Conservation (phyloP, 2,888 invertebrate genomes). For the Vesta saturnalis region DNA sequence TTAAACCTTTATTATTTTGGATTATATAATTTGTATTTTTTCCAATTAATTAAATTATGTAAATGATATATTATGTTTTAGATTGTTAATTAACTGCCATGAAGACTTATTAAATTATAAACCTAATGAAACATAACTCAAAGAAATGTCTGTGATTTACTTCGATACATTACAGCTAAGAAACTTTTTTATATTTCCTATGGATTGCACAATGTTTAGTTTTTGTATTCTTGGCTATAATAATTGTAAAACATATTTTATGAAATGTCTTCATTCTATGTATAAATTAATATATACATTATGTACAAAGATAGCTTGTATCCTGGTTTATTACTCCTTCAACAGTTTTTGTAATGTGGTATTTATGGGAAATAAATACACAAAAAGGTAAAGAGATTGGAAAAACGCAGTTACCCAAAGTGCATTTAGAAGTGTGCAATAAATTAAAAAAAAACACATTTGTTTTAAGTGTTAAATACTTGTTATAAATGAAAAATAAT, state of each 20-base stretch:
- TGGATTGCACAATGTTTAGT: constrained; percentile 4
- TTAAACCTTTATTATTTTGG: too few relatives aligned
- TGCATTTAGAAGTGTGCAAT: too few relatives aligned
- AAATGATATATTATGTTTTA: neutral
- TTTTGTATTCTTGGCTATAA: constrained; percentile 9
- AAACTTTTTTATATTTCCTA: constrained; percentile 21
- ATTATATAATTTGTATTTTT: too few relatives aligned
- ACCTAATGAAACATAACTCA: constrained; percentile 31
- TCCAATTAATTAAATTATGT: neutral
- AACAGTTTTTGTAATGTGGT: neutral
- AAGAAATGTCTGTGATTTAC: constrained; percentile 35
- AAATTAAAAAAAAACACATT: too few relatives aligned
- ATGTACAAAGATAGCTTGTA: neutral
- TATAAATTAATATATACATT: constrained; percentile 4
- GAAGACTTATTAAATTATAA: constrained; percentile 19
- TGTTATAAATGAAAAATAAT: too few relatives aligned
- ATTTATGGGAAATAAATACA: too few relatives aligned
- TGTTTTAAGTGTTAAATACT: too few relatives aligned
- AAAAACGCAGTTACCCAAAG: too few relatives aligned
- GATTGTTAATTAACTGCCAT: neutral
- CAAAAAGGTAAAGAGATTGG: too few relatives aligned
- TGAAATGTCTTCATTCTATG: constrained; percentile 17
- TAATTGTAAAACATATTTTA: constrained; percentile 19
- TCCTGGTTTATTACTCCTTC: neutral
- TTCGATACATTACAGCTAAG: constrained; percentile 23